Evolutionary conservation across 2,888 invertebrate species (phyloP), one percentile per base, ranked within the genome.

Genomic region (Beris chalybata): DNA sequence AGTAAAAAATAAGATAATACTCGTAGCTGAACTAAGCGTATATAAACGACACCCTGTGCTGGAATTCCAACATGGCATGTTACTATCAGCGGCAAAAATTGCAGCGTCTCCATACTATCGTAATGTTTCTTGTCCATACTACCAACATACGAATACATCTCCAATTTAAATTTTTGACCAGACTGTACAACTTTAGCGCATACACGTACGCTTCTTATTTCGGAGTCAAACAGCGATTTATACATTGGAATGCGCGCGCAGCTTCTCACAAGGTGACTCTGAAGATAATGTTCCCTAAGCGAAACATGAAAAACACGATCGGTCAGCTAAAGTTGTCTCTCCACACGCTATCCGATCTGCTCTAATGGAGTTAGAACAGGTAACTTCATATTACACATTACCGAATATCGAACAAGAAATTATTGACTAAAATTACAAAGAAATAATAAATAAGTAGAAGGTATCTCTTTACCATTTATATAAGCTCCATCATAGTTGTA

Each of bases 11-110:
- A 5, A 7, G 38, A 5, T 38, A 38, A 38, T 38, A 38, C 38
- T 38, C 38, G 38, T 38, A 38, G 9, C 38, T 38, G 9, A 38
- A 9, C 1, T 38, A 38, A 38, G 38, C n/a, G 12, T 47, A 63
- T 12, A 50, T 55, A 15, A 38, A 32, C 56, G 32, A 56, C 68
- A 66, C 63, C 65, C 66, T 65, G 56, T 65, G 22, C 30, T 52
- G 52, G 53, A 68, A 68, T 68, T 68, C 68, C 65, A 68, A 38
- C 63, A 52, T 63, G 63, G 59, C 45, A 64, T 56, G 64, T 57
- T 54, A 12, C 30, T 48, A 61, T 61, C 55, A 47, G 59, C 57
- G 50, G 32, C 44, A 65, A 68, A 56, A 68, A 65, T 56, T 55
- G 54, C 55, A 50, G 64, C 48, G 38, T 55, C 59, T 32, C 31